Base-by-base conservation (phyloP, 2,113 vertebrate genomes). In the Illadopsis cleaveri region DNA sequence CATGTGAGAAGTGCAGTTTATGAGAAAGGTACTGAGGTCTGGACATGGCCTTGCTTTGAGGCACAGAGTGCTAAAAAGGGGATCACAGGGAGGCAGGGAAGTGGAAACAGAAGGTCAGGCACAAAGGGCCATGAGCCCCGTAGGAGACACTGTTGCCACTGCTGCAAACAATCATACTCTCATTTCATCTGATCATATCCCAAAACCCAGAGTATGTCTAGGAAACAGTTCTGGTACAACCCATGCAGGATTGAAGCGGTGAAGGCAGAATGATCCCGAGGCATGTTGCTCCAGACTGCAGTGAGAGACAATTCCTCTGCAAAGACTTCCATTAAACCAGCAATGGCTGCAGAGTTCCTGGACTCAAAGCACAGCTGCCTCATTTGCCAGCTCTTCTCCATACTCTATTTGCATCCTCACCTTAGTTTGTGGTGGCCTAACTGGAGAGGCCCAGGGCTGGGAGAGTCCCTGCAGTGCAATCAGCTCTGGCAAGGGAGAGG, bases 21-120 rank as follows among this genome's bases (percentile, higher is more conserved):
- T n/a, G 13, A 35, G 12, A 51, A 71, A 62, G 4, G 11, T 24
- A 1, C 3, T 18, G 31, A 3, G 11, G 28, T 10, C 23, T 5
- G 35, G 35, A 14, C 1, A 20, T 0, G 7, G 8, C 7, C 38
- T 21, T 0, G 2, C 0, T 2, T 5, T 9, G 6, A n/a, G 30
- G 4, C 11, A 40, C 0, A 38, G 11, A 11, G 11, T 1, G 33
- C 2, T 5, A 30, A 0, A 0, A 35, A 0, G 2, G 16, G 30
- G 18, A 65, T 2, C 0, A 1, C 0, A 9, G 12, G 0, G 0
- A 56, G 6, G 4, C 14, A 79, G 15, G 22, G 57, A 7, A 31
- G 15, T 3, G 12, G 5, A 31, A 40, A 24, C 0, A 5, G 9
- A 5, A 3, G 3, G 0, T 0, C 0, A 5, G 25, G 35, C 12